phyloP scores from a whole-genome alignment of 2,113 vertebrate species.

The Excalfactoria chinensis region DNA sequence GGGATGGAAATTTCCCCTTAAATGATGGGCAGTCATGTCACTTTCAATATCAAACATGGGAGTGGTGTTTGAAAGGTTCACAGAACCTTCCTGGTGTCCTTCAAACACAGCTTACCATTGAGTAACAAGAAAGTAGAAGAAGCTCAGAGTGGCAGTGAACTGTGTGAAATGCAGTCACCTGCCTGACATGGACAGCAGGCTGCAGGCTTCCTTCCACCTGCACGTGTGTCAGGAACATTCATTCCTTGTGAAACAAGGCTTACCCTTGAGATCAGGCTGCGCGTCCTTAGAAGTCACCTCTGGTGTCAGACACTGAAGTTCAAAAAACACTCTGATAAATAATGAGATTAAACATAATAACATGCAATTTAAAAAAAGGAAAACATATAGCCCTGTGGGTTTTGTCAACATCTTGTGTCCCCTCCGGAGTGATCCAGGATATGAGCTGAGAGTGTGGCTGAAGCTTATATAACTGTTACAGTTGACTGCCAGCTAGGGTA shows the following conservation, averaged over 20 bases:
- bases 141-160: not conserved
- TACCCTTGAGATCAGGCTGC: not conserved
- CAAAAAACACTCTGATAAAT: not conserved
- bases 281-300: not conserved
- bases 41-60: not conserved
- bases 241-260: not conserved
- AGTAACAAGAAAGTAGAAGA: no score
- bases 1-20: not conserved
- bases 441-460: accelerated
- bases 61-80: not conserved
- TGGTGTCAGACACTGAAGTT: not conserved
- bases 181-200: not conserved
- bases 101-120: not conserved
- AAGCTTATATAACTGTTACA: not conserved
- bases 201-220: not conserved
- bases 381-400: not conserved
- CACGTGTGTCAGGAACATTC: accelerated
- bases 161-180: not conserved
- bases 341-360: not conserved
- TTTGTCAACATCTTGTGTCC: not conserved
- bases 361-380: not conserved
- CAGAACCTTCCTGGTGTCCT: not conserved
- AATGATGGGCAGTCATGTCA: not conserved
- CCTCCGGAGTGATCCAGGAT: not conserved
- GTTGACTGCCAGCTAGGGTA: not conserved